Conservation (phyloP, 2,113 vertebrate genomes). For the Petaurus breviceps region DNA sequence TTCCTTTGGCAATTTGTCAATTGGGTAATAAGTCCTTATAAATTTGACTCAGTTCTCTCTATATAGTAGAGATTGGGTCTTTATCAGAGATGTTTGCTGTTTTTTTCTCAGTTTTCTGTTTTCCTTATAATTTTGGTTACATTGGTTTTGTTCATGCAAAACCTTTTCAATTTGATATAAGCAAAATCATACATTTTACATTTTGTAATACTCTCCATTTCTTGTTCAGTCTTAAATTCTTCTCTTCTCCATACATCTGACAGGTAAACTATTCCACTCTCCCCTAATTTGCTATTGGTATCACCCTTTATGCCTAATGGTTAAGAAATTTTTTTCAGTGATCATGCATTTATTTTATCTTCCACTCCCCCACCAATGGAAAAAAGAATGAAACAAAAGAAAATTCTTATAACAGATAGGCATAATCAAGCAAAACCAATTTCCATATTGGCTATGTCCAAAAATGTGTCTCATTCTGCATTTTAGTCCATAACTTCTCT, state of each 20-base stretch:
- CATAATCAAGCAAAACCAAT: background rate
- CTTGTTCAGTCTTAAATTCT: too few species aligned
- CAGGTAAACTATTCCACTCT: background rate
- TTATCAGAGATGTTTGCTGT: background rate
- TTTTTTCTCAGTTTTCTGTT: background rate
- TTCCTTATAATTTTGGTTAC: background rate
- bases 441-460: background rate
- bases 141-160: background rate
- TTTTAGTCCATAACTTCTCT: background rate
- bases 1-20: too few species aligned
- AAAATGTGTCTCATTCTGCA: background rate
- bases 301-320: too few species aligned
- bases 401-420: background rate
- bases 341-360: background rate
- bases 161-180: background rate
- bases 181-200: background rate
- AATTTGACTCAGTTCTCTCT: background rate
- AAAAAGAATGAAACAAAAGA: background rate
- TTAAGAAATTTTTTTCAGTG: background rate
- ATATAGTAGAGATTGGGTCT: background rate
- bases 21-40: too few species aligned
- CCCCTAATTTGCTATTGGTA: background rate
- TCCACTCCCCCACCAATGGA: background rate
- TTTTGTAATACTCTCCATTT: background rate
- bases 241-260: background rate